Evolutionary conservation across 2,888 invertebrate species (phyloP).

Genomic region (Drosophila infuscata): DNA sequence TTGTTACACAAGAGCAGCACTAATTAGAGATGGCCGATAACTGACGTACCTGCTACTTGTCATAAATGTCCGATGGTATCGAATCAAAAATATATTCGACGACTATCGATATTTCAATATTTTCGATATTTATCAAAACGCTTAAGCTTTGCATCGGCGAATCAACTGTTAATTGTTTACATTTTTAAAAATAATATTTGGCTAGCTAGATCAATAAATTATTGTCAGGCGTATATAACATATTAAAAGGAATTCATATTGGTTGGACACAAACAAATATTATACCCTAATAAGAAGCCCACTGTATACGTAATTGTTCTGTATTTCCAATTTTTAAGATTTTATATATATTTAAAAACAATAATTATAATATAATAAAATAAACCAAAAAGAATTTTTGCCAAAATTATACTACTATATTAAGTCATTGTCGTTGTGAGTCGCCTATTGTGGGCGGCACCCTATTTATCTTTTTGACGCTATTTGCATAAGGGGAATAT

Average conservation of each 20-base stretch:
- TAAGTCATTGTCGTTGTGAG: slow-evolving; percentile 22
- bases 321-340: no score
- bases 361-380: not conserved
- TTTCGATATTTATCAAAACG: slow-evolving; percentile 5
- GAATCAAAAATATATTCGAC: not conserved
- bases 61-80: slow-evolving; percentile 2
- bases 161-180: not conserved
- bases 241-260: not conserved
- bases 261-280: not conserved
- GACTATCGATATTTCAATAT: slow-evolving; percentile 10
- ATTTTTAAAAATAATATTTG: not conserved
- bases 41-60: slow-evolving; percentile 10
- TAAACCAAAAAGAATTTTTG: not conserved
- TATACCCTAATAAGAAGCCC: not conserved
- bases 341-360: not conserved
- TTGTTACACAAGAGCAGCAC: slow-evolving; percentile 59
- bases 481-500: slow-evolving; percentile 51
- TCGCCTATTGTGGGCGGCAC: not conserved
- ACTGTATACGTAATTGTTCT: not conserved
- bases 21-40: slow-evolving; percentile 33
- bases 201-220: not conserved
- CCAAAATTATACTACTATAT: slow-evolving; percentile 1
- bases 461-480: slow-evolving; percentile 34
- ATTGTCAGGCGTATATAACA: not conserved
- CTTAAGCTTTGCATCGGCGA: not conserved